phyloP scores from a whole-genome alignment of 2,888 invertebrate genomes.

The Andricus curvator region DNA sequence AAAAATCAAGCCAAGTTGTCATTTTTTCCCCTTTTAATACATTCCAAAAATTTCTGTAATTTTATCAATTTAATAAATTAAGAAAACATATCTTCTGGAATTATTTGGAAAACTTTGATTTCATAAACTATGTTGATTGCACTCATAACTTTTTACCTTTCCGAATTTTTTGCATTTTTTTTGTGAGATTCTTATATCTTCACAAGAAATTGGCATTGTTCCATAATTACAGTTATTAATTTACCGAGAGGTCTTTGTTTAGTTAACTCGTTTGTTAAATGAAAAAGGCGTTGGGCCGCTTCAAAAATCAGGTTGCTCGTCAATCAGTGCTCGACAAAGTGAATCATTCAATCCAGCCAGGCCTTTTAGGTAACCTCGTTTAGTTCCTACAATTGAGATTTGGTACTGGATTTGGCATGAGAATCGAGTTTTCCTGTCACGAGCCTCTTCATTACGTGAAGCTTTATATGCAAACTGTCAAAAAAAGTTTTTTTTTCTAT shows the following conservation, averaged over 20 bases:
- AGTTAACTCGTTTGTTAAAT: constrained; percentile 21
- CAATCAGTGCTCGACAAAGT: constrained; percentile 58
- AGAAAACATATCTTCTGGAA: too few relatives aligned
- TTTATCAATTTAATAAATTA: too few relatives aligned
- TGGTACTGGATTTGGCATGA: constrained; percentile 4
- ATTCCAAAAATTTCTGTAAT: too few relatives aligned
- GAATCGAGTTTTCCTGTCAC: background rate
- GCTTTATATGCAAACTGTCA: background rate
- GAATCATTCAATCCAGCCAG: constrained; percentile 9
- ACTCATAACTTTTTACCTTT: too few relatives aligned
- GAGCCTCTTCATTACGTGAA: background rate
- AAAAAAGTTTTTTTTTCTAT: too few relatives aligned
- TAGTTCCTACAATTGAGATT: constrained; percentile 3
- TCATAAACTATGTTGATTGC: too few relatives aligned
- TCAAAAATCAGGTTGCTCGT: constrained; percentile 55
- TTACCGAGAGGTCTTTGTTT: too few relatives aligned
- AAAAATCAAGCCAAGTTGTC: too few relatives aligned
- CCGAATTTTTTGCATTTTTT: too few relatives aligned
- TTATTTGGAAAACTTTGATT: too few relatives aligned
- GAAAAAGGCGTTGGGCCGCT: background rate
- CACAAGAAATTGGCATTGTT: background rate
- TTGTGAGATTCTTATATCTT: background rate
- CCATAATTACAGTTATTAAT: too few relatives aligned
- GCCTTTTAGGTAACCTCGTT: constrained; percentile 16
- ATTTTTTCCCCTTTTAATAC: too few relatives aligned